Percentiles rank a stretch among this genome's conserved stretches.
These are phyloP conservation scores for Tetramorium parvispinum DNA, from an alignment of 1,140 invertebrate genomes.

Conservation along the genomic window DNA sequence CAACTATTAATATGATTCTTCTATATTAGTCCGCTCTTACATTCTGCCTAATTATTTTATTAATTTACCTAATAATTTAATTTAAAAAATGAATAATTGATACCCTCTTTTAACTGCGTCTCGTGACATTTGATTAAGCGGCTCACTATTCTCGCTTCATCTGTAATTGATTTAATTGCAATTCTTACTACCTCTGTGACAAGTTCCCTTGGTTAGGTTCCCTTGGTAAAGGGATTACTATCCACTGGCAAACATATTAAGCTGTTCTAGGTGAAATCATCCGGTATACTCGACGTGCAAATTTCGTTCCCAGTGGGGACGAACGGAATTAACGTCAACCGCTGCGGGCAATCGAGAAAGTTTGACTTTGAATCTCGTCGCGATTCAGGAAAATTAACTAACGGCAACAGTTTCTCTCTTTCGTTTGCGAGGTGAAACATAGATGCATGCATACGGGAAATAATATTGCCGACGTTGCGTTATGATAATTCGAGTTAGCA, in stretches of 20 bases:
- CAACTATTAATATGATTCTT: neutral
- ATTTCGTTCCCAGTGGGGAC: constrained; percentile 50
- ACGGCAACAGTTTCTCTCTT: constrained; percentile 49
- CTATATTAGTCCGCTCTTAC: neutral
- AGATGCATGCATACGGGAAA: constrained; percentile 3
- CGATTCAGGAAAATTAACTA: constrained; percentile 67
- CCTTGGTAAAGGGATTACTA: constrained; percentile 26
- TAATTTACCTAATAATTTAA: neutral
- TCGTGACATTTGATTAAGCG: neutral
- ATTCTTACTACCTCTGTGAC: neutral
- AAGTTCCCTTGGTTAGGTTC: neutral
- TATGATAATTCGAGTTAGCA: neutral
- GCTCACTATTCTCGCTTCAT: neutral
- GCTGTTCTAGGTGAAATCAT: constrained; percentile 55
- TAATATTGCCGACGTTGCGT: constrained; percentile 18
- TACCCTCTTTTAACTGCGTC: neutral
- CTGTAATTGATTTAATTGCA: constrained; percentile 20
- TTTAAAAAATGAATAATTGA: neutral
- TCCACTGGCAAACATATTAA: constrained; percentile 50
- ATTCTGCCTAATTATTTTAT: constrained; percentile 6
- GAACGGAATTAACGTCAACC: constrained; percentile 67
- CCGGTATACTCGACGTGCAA: constrained; percentile 47
- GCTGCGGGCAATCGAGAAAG: constrained; percentile 66
- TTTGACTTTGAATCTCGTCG: constrained; percentile 67
- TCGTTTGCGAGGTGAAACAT: constrained; percentile 35